Conservation (phyloP, 2,113 vertebrate genomes). For the Astatoreochromis straeleni region DNA sequence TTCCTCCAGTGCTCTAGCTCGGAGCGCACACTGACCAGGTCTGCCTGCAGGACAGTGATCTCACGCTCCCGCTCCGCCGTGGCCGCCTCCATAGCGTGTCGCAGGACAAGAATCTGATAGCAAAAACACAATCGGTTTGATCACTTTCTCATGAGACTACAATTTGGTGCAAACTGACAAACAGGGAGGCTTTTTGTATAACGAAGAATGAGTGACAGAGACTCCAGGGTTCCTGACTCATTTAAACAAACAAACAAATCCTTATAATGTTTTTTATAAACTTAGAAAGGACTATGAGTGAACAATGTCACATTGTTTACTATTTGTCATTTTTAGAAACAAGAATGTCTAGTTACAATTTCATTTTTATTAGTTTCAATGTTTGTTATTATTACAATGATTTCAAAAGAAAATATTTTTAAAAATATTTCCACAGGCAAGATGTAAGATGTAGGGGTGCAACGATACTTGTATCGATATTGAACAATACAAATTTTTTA, state of each 20-base stretch:
- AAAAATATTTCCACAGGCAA: neutral
- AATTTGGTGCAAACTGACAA: neutral
- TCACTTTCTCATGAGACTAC: neutral
- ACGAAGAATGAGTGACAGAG: neutral
- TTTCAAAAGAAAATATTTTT: neutral
- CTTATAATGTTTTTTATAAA: neutral
- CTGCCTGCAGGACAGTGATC: slow-evolving; percentile 79
- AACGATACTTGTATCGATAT: neutral
- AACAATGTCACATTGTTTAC: neutral
- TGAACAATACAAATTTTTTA: neutral
- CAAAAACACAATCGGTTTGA: neutral
- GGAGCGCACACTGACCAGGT: slow-evolving; percentile 75
- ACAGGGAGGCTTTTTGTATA: neutral
- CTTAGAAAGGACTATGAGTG: neutral
- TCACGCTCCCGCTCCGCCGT: slow-evolving; percentile 82
- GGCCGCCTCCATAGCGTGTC: slow-evolving; percentile 80
- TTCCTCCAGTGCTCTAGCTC: slow-evolving; percentile 87
- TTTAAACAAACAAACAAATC: neutral
- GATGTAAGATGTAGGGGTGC: neutral
- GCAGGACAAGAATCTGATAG: slow-evolving; percentile 78
- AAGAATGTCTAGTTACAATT: neutral
- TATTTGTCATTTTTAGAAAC: neutral
- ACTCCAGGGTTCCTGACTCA: neutral
- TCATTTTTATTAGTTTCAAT: neutral
- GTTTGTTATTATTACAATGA: neutral